phyloP scores from a whole-genome alignment of 2,797 vertebrate genomes.

The Gymnocypris eckloni region DNA sequence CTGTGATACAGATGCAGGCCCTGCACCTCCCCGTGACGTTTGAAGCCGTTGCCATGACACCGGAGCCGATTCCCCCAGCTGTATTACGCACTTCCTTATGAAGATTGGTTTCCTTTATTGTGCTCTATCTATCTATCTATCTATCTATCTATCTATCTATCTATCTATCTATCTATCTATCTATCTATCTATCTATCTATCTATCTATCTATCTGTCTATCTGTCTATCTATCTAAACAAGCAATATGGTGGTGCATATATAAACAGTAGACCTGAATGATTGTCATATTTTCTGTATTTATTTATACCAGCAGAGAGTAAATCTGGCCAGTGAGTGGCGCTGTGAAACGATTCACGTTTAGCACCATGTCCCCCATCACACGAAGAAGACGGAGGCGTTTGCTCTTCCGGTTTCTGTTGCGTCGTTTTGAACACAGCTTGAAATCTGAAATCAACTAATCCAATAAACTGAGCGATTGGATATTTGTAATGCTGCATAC shows the following conservation, averaged over 20 bases:
- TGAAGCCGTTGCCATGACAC: slow-evolving; percentile 64
- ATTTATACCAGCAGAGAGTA: too few species aligned
- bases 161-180: neutral
- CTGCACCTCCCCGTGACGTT: slow-evolving; percentile 60
- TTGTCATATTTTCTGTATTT: neutral
- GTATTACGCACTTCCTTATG: slow-evolving; percentile 58
- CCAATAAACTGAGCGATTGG: neutral
- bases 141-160: neutral
- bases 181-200: neutral
- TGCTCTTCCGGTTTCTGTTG: slow-evolving; percentile 13
- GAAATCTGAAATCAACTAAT: neutral
- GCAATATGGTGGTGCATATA: neutral
- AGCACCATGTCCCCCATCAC: neutral
- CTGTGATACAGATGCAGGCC: slow-evolving; percentile 37
- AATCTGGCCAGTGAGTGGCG: slow-evolving; percentile 15
- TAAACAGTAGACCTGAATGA: neutral
- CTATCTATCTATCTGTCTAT: neutral
- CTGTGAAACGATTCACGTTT: neutral
- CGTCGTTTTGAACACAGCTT: neutral
- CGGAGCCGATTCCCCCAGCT: slow-evolving; percentile 41
- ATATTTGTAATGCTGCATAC: slow-evolving; percentile 20
- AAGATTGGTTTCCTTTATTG: slow-evolving; percentile 13
- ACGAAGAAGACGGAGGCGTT: slow-evolving; percentile 14
- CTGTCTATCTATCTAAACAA: neutral
- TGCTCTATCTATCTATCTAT: neutral